These are phyloP conservation scores for Xenus cinereus DNA, from an alignment of 2,113 vertebrate genomes.

Conservation along the genomic window DNA sequence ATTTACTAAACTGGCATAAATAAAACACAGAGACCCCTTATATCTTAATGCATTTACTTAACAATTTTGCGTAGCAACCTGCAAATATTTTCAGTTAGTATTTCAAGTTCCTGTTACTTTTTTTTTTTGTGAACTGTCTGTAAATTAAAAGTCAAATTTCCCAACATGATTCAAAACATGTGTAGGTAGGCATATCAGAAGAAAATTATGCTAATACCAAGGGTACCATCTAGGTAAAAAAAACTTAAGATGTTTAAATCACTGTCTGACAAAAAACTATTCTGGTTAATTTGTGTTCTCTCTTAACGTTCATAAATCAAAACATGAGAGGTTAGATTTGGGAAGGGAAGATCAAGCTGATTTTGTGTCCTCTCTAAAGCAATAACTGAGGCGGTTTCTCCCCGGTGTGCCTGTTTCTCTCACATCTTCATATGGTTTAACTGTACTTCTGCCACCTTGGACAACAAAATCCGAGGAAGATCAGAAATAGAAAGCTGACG, in stretches of 20 bases:
- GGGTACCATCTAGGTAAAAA: background rate
- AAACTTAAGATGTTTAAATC: background rate
- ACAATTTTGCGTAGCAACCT: background rate
- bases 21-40: background rate
- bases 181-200: background rate
- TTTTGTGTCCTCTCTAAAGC: background rate
- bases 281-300: background rate
- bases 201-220: background rate
- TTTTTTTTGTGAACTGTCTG: background rate
- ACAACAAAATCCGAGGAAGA: background rate
- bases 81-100: background rate
- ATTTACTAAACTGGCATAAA: background rate
- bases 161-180: background rate
- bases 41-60: background rate
- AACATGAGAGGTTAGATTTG: background rate
- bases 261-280: accelerated
- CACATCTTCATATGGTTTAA: background rate
- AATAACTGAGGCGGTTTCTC: background rate
- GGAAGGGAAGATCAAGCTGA: background rate
- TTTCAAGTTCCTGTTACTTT: background rate
- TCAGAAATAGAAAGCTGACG: background rate
- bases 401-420: accelerated
- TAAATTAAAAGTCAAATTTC: background rate
- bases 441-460: background rate
- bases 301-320: background rate